Evolutionary conservation across 2,888 invertebrate genomes (phyloP).

Genomic region (Idaea dimidiata): DNA sequence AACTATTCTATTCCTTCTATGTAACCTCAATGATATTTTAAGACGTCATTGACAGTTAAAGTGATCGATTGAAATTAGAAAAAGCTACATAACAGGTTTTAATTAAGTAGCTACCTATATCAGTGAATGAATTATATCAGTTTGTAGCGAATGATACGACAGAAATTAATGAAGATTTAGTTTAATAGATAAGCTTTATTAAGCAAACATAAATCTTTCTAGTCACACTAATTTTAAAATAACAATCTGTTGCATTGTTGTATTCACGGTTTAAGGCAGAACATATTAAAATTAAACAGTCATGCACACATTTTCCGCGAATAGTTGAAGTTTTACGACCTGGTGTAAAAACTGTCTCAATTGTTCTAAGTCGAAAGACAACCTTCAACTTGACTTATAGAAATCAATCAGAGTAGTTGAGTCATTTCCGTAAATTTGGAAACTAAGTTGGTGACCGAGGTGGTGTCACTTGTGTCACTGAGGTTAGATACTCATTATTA

Average conservation of each 20-base stretch:
- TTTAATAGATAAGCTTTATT: background rate
- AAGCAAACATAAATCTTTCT: no score
- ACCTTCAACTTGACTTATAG: background rate
- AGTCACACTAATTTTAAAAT: no score
- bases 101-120: background rate
- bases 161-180: background rate
- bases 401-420: background rate
- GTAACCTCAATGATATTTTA: background rate
- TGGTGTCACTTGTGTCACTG: background rate
- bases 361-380: background rate
- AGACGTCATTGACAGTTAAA: background rate
- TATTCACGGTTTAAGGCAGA: background rate
- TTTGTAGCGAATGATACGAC: background rate
- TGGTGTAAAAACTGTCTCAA: background rate
- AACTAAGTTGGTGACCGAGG: background rate
- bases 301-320: background rate
- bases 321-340: background rate
- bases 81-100: background rate
- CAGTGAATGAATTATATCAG: background rate
- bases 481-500: background rate
- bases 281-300: background rate
- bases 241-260: no score
- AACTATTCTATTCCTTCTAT: background rate
- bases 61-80: background rate
- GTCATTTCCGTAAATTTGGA: background rate